These are phyloP conservation scores for Tinea trinotella DNA, from an alignment of 2,888 invertebrate genomes.

Conservation along the genomic window DNA sequence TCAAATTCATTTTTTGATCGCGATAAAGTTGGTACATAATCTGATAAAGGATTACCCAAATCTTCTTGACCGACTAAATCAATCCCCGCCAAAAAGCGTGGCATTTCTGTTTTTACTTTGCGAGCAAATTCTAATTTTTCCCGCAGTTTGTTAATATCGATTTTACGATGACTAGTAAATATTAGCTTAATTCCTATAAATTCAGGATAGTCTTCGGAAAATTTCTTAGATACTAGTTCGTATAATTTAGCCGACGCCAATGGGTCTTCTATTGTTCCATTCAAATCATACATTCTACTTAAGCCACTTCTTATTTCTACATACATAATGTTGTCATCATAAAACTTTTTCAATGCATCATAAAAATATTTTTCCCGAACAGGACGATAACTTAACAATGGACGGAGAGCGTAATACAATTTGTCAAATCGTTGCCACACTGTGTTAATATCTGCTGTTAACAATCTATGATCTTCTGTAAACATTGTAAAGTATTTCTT, in stretches of 20 bases:
- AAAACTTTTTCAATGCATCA: slow-evolving; percentile 73
- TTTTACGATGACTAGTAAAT: slow-evolving; percentile 47
- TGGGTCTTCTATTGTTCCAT: slow-evolving; percentile 67
- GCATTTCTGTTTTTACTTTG: slow-evolving; percentile 61
- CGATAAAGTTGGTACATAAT: slow-evolving; percentile 71
- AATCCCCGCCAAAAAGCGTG: slow-evolving; percentile 81
- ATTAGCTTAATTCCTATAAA: slow-evolving; percentile 80
- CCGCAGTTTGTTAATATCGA: slow-evolving; percentile 43
- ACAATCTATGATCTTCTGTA: slow-evolving; percentile 43
- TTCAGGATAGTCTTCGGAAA: slow-evolving; percentile 72
- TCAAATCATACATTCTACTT: slow-evolving; percentile 73
- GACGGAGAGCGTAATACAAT: slow-evolving; percentile 63
- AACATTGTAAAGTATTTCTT: slow-evolving; percentile 68
- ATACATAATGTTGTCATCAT: slow-evolving; percentile 79
- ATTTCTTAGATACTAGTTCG: slow-evolving; percentile 67
- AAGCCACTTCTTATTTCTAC: slow-evolving; percentile 77
- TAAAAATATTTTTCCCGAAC: slow-evolving; percentile 76
- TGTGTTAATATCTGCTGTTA: slow-evolving; percentile 60
- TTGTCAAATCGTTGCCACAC: slow-evolving; percentile 74
- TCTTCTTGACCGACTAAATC: slow-evolving; percentile 89
- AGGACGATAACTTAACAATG: slow-evolving; percentile 74
- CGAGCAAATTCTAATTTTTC: slow-evolving; percentile 45
- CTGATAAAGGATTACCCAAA: slow-evolving; percentile 73
- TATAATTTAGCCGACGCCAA: slow-evolving; percentile 71
- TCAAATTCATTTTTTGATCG: slow-evolving; percentile 66